Evolutionary conservation across 2,888 invertebrate genomes (phyloP).

Genomic region (Drosophila sordidula): DNA sequence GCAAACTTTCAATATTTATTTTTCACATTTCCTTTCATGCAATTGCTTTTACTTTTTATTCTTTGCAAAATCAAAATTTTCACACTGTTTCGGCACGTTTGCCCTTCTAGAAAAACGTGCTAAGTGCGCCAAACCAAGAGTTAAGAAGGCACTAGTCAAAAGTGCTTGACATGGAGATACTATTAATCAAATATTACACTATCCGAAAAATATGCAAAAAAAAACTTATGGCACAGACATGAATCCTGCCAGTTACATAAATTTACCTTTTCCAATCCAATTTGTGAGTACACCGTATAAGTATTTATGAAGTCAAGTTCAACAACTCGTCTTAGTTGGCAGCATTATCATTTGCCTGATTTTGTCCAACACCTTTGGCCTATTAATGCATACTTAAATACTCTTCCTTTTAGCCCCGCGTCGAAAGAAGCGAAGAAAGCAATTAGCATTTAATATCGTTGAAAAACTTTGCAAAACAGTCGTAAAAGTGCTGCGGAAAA

Average conservation of each 20-base stretch:
- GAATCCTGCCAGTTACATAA: too few species aligned
- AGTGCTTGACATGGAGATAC: neutral
- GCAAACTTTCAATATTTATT: neutral
- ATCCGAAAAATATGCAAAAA: slow-evolving; percentile 39
- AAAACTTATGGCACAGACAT: too few species aligned
- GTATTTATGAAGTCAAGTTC: slow-evolving; percentile 13
- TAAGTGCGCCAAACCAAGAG: slow-evolving; percentile 19
- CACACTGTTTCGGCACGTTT: slow-evolving; percentile 46
- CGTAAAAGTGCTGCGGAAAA: slow-evolving; percentile 24
- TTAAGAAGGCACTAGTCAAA: neutral
- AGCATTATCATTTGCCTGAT: slow-evolving; percentile 16
- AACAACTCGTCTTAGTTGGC: slow-evolving; percentile 29
- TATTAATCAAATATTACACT: neutral
- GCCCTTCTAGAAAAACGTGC: slow-evolving; percentile 46
- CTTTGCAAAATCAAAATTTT: slow-evolving; percentile 43
- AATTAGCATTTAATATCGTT: slow-evolving; percentile 41
- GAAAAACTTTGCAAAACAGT: slow-evolving; percentile 52
- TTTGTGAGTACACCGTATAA: neutral
- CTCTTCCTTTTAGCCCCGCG: slow-evolving; percentile 3
- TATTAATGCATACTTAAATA: slow-evolving; percentile 30
- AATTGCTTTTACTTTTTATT: neutral
- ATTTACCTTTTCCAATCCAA: neutral
- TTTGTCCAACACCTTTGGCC: slow-evolving; percentile 20
- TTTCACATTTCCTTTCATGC: neutral
- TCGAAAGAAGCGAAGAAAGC: slow-evolving; percentile 21